Conservation (phyloP, 2,888 invertebrate genomes). For the Rugalucina vietnamica region DNA sequence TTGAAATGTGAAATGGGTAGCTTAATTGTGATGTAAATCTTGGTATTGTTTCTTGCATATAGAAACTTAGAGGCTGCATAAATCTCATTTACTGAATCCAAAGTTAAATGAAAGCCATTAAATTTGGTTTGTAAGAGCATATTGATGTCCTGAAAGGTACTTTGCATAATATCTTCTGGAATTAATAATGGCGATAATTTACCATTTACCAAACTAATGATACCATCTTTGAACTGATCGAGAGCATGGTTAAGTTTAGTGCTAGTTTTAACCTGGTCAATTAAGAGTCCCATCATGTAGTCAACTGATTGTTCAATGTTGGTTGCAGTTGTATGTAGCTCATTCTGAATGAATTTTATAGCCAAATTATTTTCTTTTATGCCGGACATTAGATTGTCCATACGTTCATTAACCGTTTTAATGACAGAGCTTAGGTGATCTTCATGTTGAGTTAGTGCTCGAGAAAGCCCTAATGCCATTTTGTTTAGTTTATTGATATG, state of each 20-base stretch:
- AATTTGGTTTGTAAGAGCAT: slow-evolving; percentile 19
- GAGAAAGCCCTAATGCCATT: slow-evolving; percentile 3
- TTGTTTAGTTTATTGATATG: slow-evolving; percentile 27
- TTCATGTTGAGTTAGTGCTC: slow-evolving; percentile 24
- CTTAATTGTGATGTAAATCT: not conserved
- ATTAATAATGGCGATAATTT: slow-evolving; percentile 4
- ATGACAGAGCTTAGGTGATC: slow-evolving; percentile 51
- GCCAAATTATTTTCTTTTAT: slow-evolving; percentile 39
- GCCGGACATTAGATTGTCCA: slow-evolving; percentile 42
- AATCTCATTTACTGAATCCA: not conserved
- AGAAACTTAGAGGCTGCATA: slow-evolving; percentile 34
- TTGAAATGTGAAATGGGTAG: not conserved
- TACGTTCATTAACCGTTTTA: slow-evolving; percentile 21
- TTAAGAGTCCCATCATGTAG: slow-evolving; percentile 1
- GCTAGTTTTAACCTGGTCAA: slow-evolving; percentile 27
- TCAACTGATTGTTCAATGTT: slow-evolving; percentile 27
- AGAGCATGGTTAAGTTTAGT: slow-evolving; percentile 19
- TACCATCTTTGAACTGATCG: not conserved
- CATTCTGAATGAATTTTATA: slow-evolving; percentile 27
- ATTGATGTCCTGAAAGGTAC: slow-evolving; percentile 24
- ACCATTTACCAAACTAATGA: not conserved
- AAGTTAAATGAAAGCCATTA: slow-evolving; percentile 23
- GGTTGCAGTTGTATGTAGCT: slow-evolving; percentile 1
- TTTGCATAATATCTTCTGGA: not conserved
- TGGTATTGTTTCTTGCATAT: slow-evolving; percentile 32